Conservation (phyloP, 2,888 invertebrate species). For the Allacma fusca region DNA sequence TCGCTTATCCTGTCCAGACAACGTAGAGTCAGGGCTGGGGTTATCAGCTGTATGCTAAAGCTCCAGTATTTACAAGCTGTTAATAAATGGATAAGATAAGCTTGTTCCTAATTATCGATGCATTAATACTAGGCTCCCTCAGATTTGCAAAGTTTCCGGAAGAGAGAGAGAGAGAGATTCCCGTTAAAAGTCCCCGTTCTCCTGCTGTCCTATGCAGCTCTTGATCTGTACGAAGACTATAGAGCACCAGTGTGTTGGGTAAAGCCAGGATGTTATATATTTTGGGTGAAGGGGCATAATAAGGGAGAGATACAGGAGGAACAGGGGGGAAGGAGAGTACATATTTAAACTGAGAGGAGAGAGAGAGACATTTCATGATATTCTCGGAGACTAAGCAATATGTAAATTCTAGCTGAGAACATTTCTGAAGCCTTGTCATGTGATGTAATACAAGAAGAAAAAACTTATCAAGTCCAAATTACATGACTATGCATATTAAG, state of each 20-base stretch:
- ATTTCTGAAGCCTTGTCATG: background rate
- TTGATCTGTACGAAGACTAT: background rate
- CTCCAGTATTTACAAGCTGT: constrained; percentile 26
- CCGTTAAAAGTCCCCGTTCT: background rate
- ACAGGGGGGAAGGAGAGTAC: constrained; percentile 1
- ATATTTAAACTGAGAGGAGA: background rate
- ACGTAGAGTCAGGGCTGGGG: background rate
- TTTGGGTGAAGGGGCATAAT: too few relatives aligned
- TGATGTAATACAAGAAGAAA: background rate
- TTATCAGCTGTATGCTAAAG: too few relatives aligned
- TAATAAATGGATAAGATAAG: constrained; percentile 41
- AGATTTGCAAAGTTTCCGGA: constrained; percentile 38
- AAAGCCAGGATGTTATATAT: background rate
- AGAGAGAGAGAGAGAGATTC: background rate
- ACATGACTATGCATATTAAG: background rate
- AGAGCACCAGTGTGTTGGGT: background rate
- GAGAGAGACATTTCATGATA: background rate
- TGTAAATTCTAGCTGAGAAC: background rate
- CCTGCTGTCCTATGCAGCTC: background rate
- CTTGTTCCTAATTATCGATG: constrained; percentile 42
- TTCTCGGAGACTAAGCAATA: background rate
- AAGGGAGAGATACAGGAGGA: background rate
- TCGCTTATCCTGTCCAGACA: background rate
- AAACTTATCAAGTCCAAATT: constrained; percentile 5
- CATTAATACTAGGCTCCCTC: constrained; percentile 31